Conservation (phyloP, 2,888 invertebrate genomes). For the Hirtodrosophila cameraria region DNA sequence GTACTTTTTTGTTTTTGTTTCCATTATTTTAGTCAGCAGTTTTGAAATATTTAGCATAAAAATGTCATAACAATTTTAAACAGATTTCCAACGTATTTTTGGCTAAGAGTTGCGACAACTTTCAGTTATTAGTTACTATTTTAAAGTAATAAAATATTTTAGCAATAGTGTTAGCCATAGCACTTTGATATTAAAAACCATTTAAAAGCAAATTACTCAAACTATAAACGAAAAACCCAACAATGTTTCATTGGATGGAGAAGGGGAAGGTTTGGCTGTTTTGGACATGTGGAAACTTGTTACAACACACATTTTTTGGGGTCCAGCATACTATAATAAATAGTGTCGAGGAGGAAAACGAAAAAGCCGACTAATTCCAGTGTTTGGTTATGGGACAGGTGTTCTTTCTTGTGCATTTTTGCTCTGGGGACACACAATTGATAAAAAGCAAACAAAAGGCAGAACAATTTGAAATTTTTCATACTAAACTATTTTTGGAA, state of each 20-base stretch:
- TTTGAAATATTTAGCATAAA: slow-evolving; percentile 68
- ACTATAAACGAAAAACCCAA: slow-evolving; percentile 50
- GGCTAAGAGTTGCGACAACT: slow-evolving; percentile 8
- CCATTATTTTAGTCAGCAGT: slow-evolving; percentile 28
- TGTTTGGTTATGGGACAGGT: slow-evolving; percentile 44
- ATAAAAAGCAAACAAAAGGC: slow-evolving; percentile 52
- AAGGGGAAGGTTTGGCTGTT: slow-evolving; percentile 8
- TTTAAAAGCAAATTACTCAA: slow-evolving; percentile 70
- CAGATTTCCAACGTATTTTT: slow-evolving; percentile 64
- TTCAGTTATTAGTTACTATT: slow-evolving; percentile 9
- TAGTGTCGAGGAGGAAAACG: slow-evolving; percentile 17
- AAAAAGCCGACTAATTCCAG: slow-evolving; percentile 11
- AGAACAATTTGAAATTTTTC: slow-evolving; percentile 54
- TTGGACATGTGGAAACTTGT: slow-evolving; percentile 30
- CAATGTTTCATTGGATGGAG: slow-evolving; percentile 37
- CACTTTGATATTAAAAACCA: slow-evolving; percentile 72
- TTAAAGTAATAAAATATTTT: slow-evolving; percentile 49
- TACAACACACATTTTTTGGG: slow-evolving; percentile 23
- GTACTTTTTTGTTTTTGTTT: slow-evolving; percentile 22
- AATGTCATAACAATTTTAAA: slow-evolving; percentile 74
- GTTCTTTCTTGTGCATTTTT: slow-evolving; percentile 20
- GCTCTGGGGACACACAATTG: slow-evolving; percentile 19
- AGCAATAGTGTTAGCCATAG: slow-evolving; percentile 38
- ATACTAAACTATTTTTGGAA: slow-evolving; percentile 52
- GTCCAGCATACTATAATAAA: slow-evolving; percentile 16